Conservation (phyloP, 2,113 vertebrate species). For the Malurus elegans region DNA sequence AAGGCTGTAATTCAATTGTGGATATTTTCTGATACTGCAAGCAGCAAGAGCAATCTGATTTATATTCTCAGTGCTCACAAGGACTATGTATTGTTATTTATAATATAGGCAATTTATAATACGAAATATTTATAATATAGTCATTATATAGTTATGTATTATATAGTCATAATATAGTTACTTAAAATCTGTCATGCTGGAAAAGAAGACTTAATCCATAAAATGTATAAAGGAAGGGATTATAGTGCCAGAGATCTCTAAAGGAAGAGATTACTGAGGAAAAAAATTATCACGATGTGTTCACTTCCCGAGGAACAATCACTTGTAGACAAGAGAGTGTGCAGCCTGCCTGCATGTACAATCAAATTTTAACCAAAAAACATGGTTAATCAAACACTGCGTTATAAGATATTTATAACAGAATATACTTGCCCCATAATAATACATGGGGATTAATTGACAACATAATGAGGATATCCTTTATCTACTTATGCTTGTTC, state of each 20-base stretch:
- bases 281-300: background rate
- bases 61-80: slow-evolving; percentile 54
- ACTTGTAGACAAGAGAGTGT: background rate
- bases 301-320: slow-evolving; percentile 30
- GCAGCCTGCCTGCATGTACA: background rate
- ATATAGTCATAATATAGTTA: slow-evolving; percentile 39
- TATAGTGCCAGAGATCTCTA: slow-evolving; percentile 39
- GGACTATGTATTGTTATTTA: slow-evolving; percentile 45
- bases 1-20: slow-evolving; percentile 73
- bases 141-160: slow-evolving; percentile 18
- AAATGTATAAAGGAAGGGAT: slow-evolving; percentile 49
- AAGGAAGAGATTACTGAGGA: slow-evolving; percentile 17
- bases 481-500: background rate
- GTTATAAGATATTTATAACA: slow-evolving; percentile 1
- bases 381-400: background rate
- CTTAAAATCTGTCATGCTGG: slow-evolving; percentile 51
- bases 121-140: background rate
- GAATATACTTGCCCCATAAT: slow-evolving; percentile 1
- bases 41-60: slow-evolving; percentile 51
- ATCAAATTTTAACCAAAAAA: background rate
- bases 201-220: slow-evolving; percentile 63
- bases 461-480: slow-evolving; percentile 5
- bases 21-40: slow-evolving; percentile 53
- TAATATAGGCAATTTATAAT: slow-evolving; percentile 57
- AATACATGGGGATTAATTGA: background rate